These are phyloP conservation scores for Cerastis leucographa DNA, from an alignment of 2,888 invertebrate species.

Conservation along the genomic window DNA sequence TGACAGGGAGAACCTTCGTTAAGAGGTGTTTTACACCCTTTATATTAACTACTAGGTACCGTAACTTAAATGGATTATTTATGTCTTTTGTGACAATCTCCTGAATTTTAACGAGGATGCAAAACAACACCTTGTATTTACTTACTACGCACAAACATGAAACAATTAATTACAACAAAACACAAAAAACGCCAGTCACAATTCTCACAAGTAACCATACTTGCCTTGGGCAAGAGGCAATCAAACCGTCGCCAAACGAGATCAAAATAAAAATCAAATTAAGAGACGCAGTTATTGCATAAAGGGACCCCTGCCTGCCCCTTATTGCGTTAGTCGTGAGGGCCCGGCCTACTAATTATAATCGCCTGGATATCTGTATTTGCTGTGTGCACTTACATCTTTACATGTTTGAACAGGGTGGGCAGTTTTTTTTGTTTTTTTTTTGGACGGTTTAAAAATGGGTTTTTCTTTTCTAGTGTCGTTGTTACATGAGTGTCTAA, in stretches of 20 bases:
- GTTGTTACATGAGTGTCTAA: neutral
- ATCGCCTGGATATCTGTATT: constrained; percentile 72
- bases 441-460: neutral
- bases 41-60: too few relatives aligned
- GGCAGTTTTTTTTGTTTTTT: neutral
- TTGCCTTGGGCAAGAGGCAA: constrained; percentile 74
- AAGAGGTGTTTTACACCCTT: too few relatives aligned
- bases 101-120: too few relatives aligned
- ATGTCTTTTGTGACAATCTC: too few relatives aligned
- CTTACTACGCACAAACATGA: neutral
- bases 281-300: constrained; percentile 76
- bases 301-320: constrained; percentile 70
- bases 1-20: too few relatives aligned
- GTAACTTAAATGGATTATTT: too few relatives aligned
- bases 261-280: constrained; percentile 88
- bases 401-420: constrained; percentile 20
- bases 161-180: constrained; percentile 50
- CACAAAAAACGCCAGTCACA: constrained; percentile 58
- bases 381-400: constrained; percentile 60
- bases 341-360: constrained; percentile 75
- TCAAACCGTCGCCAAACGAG: constrained; percentile 80
- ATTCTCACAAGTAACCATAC: constrained; percentile 58
- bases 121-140: too few relatives aligned
- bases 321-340: constrained; percentile 70
- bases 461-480: neutral